These are phyloP conservation scores for Eulemur albifrons DNA, from an alignment of 2,797 vertebrate genomes.

Conservation along the genomic window DNA sequence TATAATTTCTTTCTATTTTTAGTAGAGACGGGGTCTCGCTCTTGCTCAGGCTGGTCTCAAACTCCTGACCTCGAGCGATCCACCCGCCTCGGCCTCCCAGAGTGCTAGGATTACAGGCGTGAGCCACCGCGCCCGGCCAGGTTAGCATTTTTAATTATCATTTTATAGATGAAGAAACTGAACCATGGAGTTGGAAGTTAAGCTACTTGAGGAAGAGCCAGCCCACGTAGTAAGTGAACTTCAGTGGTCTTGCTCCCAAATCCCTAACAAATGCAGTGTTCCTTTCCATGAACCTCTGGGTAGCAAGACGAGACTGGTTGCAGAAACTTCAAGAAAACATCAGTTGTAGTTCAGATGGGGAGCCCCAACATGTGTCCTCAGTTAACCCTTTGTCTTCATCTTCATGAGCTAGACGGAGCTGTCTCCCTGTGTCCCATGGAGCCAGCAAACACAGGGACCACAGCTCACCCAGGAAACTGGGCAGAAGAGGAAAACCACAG, in stretches of 20 bases:
- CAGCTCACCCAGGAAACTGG: background rate
- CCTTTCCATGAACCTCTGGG: background rate
- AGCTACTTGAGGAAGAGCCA: background rate
- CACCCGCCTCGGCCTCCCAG: too few relatives aligned
- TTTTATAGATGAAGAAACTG: background rate
- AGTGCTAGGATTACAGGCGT: too few relatives aligned
- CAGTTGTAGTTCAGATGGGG: background rate
- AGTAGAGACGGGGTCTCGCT: too few relatives aligned
- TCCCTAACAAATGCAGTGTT: background rate
- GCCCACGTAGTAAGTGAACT: background rate
- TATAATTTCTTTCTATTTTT: too few relatives aligned
- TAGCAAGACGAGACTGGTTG: background rate
- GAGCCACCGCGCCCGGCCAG: too few relatives aligned
- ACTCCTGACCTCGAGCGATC: too few relatives aligned
- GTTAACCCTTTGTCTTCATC: background rate
- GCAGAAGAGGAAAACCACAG: background rate
- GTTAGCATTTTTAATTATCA: background rate
- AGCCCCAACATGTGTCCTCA: accelerated
- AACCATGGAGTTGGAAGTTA: background rate
- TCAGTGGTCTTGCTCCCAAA: background rate
- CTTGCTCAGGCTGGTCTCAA: too few relatives aligned
- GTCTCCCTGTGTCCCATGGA: background rate
- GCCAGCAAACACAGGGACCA: background rate
- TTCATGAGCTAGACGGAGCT: background rate
- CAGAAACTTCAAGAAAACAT: background rate